These are phyloP conservation scores for Epizoanthus scotinus DNA, from an alignment of 92 coral and sea anemone genomes.

Conservation along the genomic window DNA sequence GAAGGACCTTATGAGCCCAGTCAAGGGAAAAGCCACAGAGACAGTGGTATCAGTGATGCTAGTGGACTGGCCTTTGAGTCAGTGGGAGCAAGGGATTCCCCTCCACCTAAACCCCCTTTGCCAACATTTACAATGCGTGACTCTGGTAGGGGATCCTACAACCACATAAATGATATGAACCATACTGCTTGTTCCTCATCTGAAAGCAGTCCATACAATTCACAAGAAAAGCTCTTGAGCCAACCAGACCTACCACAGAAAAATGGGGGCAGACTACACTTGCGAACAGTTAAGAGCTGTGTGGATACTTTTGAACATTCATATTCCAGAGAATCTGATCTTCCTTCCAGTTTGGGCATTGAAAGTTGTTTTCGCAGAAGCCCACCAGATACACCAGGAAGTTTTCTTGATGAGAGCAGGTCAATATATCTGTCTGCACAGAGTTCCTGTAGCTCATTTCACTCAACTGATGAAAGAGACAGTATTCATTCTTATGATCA, in stretches of 20 bases:
- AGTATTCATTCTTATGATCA: slow-evolving; percentile 44
- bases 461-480: slow-evolving; percentile 77
- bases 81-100: slow-evolving; percentile 61
- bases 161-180: slow-evolving; percentile 68
- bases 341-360: slow-evolving; percentile 60
- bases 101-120: slow-evolving; percentile 63
- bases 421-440: slow-evolving; percentile 62
- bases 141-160: slow-evolving; percentile 84
- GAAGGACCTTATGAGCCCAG: slow-evolving; percentile 59
- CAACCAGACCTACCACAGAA: slow-evolving; percentile 53
- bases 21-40: slow-evolving; percentile 68
- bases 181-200: slow-evolving; percentile 37
- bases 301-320: slow-evolving; percentile 31
- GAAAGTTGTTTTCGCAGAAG: slow-evolving; percentile 56
- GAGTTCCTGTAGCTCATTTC: slow-evolving; percentile 74
- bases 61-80: slow-evolving; percentile 68
- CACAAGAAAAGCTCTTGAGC: slow-evolving; percentile 50
- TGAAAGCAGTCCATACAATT: slow-evolving; percentile 43
- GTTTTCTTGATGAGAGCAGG: slow-evolving; percentile 61
- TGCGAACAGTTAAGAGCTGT: slow-evolving; percentile 41
- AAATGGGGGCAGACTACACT: slow-evolving; percentile 26
- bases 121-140: slow-evolving; percentile 66
- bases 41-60: slow-evolving; percentile 96
- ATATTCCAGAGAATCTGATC: slow-evolving; percentile 68
- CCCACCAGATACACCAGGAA: slow-evolving; percentile 64